Conservation (phyloP, 2,797 vertebrate genomes). For the Eptatretus atami region DNA sequence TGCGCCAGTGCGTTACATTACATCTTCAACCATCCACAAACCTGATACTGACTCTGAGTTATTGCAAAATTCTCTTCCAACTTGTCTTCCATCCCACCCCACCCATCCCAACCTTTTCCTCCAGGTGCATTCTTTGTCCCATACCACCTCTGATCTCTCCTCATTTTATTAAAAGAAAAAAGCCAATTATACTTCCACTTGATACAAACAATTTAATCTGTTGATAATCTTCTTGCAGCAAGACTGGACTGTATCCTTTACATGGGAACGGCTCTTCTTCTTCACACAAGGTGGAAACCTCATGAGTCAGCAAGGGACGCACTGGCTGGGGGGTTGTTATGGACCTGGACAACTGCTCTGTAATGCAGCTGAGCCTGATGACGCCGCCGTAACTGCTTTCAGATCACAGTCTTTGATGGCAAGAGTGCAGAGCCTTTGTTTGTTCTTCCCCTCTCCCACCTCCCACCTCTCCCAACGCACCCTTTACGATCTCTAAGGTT, state of each 20-base stretch:
- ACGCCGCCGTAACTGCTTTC: constrained; percentile 80
- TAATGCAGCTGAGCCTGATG: constrained; percentile 87
- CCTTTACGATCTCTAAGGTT: too few relatives aligned
- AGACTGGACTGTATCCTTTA: constrained; percentile 69
- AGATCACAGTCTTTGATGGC: constrained; percentile 80
- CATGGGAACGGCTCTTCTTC: constrained; percentile 87
- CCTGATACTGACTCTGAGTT: too few relatives aligned
- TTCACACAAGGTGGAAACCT: constrained; percentile 92
- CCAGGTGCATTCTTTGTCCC: too few relatives aligned
- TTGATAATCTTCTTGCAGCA: constrained; percentile 23
- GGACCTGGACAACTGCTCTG: constrained; percentile 84
- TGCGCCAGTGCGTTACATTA: constrained; percentile 36
- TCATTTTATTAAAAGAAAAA: too few relatives aligned
- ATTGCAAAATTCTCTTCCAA: too few relatives aligned
- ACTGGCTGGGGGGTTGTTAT: constrained; percentile 77
- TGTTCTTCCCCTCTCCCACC: too few relatives aligned
- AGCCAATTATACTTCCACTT: too few relatives aligned
- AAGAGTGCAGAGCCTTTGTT: constrained; percentile 31
- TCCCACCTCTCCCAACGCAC: too few relatives aligned
- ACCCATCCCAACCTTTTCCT: too few relatives aligned
- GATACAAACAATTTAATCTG: not conserved
- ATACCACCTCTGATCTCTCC: too few relatives aligned
- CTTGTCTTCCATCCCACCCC: too few relatives aligned
- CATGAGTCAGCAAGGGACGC: constrained; percentile 73
- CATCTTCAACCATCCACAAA: too few relatives aligned